Evolutionary conservation across 2,888 invertebrate species (phyloP), one percentile per base, ranked within the genome.

Genomic region (Zygothrica quintamaculata): DNA sequence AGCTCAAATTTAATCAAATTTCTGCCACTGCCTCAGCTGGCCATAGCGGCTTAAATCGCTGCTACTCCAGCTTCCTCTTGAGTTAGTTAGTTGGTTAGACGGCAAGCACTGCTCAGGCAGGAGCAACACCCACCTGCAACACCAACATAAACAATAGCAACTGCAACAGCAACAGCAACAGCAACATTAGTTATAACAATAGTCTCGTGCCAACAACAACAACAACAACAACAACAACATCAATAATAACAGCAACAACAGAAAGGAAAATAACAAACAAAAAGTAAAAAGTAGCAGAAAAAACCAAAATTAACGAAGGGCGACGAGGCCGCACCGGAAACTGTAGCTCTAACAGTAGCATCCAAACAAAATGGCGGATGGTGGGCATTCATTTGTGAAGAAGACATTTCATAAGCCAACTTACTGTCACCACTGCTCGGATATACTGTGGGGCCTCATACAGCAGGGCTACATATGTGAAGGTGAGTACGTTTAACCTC

Each of bases 401-500:
- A 99, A 99, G 94, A 99, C 98, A 93, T 99, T 99, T 94, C 99
- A 99, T 94, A 99, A 99, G 94, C 99, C 99, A 92, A 98, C 98
- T 90, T 99, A 99, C 94, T 99, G 99, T 94, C 99, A 99, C 94
- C 98, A 99, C 94, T 99, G 99, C 94, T 98, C 98, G 92, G 99
- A 99, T 93, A 96, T 99, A 95, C 95, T 99, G 91, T 99, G 99
- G 99, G 99, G 99, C 92, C 95, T 99, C 93, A 98, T 99, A 92
- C 98, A 98, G 92, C 99, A 99, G 93, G 99, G 99, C 93, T 98
- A 97, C 94, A 97, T 98, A 92, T 99, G 99, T 94, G 99, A 99
- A 97, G 98, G 99, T 99, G 69, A 84, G 79, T 79, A 1, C n/a
- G n/a, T 25, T 3, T n/a, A 3, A 26, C 8, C 1, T n/a, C 22